These are phyloP conservation scores for Crambe crambe DNA, from an alignment of 37 sponge, comb jelly and placozoan genomes.

Conservation along the genomic window DNA sequence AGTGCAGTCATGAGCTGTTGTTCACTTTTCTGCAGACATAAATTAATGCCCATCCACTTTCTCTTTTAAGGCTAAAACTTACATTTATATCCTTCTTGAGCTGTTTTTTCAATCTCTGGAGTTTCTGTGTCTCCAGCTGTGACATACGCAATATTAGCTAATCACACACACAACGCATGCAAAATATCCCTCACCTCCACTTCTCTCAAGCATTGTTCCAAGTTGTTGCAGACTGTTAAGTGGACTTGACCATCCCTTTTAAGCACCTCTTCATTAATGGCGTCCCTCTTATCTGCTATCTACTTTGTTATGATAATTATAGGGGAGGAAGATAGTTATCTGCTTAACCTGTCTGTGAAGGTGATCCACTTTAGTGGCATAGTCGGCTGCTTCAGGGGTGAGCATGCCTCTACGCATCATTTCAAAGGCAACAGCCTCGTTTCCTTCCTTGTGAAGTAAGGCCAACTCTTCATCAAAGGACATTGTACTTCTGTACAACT, in stretches of 20 bases:
- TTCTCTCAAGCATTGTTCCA: slow-evolving; percentile 53
- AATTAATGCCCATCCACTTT: background rate
- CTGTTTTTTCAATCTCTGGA: slow-evolving; percentile 8
- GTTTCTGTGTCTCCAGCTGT: slow-evolving; percentile 37
- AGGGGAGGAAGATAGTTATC: background rate
- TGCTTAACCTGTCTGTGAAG: slow-evolving; percentile 29
- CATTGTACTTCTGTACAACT: background rate
- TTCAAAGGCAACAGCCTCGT: background rate
- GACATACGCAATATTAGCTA: background rate
- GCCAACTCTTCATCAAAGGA: slow-evolving; percentile 2
- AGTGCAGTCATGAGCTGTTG: background rate
- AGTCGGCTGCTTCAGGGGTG: background rate
- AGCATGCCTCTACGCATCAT: background rate
- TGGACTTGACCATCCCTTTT: slow-evolving; percentile 26
- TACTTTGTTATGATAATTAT: background rate
- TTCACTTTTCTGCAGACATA: background rate
- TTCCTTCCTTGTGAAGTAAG: background rate
- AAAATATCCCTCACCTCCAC: slow-evolving; percentile 18
- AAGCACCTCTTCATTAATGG: background rate
- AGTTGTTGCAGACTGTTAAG: slow-evolving; percentile 30
- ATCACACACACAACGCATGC: background rate
- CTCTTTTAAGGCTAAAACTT: background rate
- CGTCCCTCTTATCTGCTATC: slow-evolving; percentile 33
- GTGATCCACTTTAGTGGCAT: slow-evolving; percentile 11
- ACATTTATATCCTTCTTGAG: slow-evolving; percentile 27